A percentile compares a stretch with the other conserved stretches of the same genome.
phyloP scores from a whole-genome alignment of 2,113 vertebrate genomes.

The Vulpes vulpes region DNA sequence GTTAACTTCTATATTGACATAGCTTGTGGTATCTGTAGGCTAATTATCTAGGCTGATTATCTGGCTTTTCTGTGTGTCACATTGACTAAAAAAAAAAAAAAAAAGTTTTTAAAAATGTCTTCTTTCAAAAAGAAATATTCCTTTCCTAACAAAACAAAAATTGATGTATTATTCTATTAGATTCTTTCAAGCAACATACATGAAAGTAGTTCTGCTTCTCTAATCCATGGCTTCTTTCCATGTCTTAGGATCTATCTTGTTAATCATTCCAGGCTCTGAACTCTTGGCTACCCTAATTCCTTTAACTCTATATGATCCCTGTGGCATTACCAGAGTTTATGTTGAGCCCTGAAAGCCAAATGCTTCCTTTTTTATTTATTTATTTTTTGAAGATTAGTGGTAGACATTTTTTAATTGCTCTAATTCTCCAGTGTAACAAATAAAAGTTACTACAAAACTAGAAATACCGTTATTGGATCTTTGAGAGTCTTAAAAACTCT shows the following conservation, averaged over 20 bases:
- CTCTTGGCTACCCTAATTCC: neutral
- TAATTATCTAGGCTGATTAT: neutral
- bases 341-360: neutral
- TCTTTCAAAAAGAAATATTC: constrained; percentile 19
- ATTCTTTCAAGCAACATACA: neutral
- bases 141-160: neutral
- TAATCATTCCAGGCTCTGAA: neutral
- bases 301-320: neutral
- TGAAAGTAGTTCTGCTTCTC: neutral
- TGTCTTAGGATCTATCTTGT: neutral
- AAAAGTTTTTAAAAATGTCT: neutral
- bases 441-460: neutral
- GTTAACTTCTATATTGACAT: neutral
- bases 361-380: neutral
- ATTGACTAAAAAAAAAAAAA: neutral
- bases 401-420: neutral
- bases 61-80: neutral
- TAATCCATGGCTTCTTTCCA: neutral
- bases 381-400: neutral
- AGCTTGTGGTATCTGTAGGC: neutral
- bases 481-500: neutral
- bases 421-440: neutral
- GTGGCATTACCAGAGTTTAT: neutral
- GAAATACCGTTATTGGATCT: neutral
- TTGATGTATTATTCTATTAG: neutral